Evolutionary conservation across 2,888 invertebrate species (phyloP).

Genomic region (Polymixis lichenea): DNA sequence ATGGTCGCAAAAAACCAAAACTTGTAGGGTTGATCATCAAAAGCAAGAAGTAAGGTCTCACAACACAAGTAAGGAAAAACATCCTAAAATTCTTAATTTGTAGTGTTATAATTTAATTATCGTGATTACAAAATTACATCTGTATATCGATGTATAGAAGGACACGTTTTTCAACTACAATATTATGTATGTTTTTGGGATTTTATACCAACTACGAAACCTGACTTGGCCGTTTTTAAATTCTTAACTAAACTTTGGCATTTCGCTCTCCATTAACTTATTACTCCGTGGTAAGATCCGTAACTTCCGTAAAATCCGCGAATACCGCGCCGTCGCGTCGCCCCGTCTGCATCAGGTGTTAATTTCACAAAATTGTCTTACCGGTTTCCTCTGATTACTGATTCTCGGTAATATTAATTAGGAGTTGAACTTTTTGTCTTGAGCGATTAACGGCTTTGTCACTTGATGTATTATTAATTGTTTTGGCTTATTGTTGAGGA

Average conservation of each 20-base stretch:
- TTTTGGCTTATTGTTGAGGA: conserved; percentile 16
- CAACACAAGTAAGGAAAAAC: too few relatives aligned
- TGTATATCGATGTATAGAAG: too few relatives aligned
- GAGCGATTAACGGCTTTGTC: conserved; percentile 52
- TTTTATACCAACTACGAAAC: too few relatives aligned
- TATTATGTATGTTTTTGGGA: too few relatives aligned
- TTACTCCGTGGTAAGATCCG: conserved; percentile 32
- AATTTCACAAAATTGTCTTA: conserved; percentile 65
- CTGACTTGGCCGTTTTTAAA: too few relatives aligned
- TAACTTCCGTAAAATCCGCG: conserved; percentile 53
- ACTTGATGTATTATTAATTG: conserved; percentile 47
- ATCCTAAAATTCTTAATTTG: too few relatives aligned
- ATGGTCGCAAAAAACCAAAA: too few relatives aligned
- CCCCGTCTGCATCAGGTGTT: conserved; percentile 62
- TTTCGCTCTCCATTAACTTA: conserved; percentile 31
- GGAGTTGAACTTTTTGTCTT: conserved; percentile 54
- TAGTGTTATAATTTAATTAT: too few relatives aligned
- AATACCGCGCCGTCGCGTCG: conserved; percentile 22
- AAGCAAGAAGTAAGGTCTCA: too few relatives aligned
- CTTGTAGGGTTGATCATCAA: too few relatives aligned
- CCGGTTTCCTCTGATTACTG: conserved; percentile 56
- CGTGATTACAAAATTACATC: too few relatives aligned
- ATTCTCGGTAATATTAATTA: conserved; percentile 62
- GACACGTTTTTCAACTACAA: too few relatives aligned
- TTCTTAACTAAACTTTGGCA: background rate